phyloP scores from a whole-genome alignment of 2,888 invertebrate species.

The Bedellia somnulentella region DNA sequence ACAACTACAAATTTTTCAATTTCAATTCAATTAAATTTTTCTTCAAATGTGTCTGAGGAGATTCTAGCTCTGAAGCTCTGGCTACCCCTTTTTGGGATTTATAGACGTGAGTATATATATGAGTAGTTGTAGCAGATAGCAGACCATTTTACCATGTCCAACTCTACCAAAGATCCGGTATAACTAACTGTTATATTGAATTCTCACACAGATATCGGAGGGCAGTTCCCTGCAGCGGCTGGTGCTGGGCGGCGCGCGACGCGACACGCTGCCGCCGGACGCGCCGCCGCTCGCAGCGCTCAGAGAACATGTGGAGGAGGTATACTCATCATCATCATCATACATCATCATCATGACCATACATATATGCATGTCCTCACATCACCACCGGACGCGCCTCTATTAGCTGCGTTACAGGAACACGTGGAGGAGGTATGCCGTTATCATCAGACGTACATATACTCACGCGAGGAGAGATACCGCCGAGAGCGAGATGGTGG shows the following conservation, averaged over 20 bases:
- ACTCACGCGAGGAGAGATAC: too few relatives aligned
- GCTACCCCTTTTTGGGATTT: too few relatives aligned
- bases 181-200: too few relatives aligned
- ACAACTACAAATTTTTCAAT: too few relatives aligned
- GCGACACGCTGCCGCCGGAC: conserved; percentile 24
- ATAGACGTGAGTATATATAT: too few relatives aligned
- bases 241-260: conserved; percentile 27
- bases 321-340: not conserved
- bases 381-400: not conserved
- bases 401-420: conserved; percentile 16
- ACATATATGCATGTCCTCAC: not conserved
- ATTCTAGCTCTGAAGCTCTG: too few relatives aligned
- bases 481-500: too few relatives aligned
- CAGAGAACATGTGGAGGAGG: conserved; percentile 5
- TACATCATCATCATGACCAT: too few relatives aligned
- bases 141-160: not conserved
- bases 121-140: not conserved
- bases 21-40: too few relatives aligned
- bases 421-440: too few relatives aligned
- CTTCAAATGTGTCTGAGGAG: too few relatives aligned
- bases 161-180: not conserved
- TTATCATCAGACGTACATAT: too few relatives aligned
- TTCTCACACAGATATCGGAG: conserved; percentile 27
- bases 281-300: conserved; percentile 17
- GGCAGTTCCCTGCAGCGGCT: conserved; percentile 36